A percentile compares a stretch with the other conserved stretches of the same genome.
These are phyloP conservation scores for Drosophila silvestris DNA, from an alignment of 2,888 invertebrate genomes.

Conservation along the genomic window DNA sequence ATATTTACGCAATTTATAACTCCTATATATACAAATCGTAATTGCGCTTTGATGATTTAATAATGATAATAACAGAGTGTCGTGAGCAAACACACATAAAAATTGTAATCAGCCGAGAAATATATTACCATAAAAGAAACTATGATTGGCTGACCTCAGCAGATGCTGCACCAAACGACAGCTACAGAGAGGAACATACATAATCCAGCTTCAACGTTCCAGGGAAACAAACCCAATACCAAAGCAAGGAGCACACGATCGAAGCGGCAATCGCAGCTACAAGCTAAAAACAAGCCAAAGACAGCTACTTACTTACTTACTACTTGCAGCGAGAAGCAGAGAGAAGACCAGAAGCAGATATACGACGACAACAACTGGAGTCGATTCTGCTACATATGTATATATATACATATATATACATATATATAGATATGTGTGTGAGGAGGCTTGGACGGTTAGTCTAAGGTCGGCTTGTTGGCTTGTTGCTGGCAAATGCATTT, in stretches of 20 bases:
- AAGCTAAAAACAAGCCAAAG: slow-evolving; percentile 69
- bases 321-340: slow-evolving; percentile 1
- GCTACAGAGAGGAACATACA: not conserved
- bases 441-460: slow-evolving; percentile 6
- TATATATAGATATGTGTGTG: not conserved
- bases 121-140: slow-evolving; percentile 7
- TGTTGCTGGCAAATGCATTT: slow-evolving; percentile 67
- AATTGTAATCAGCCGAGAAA: not conserved
- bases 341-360: slow-evolving; percentile 64
- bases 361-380: slow-evolving; percentile 36
- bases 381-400: slow-evolving; percentile 33
- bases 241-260: slow-evolving; percentile 15
- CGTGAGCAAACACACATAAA: not conserved
- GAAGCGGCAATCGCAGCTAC: slow-evolving; percentile 44
- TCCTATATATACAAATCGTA: not conserved
- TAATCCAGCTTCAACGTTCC: slow-evolving; percentile 10
- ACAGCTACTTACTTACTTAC: slow-evolving; percentile 49
- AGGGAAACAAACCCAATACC: slow-evolving; percentile 29
- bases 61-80: not conserved
- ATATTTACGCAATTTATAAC: not conserved
- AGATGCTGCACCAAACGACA: not conserved
- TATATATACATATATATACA: not conserved
- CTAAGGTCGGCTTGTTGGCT: slow-evolving; percentile 28
- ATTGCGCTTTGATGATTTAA: slow-evolving; percentile 1
- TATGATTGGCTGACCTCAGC: slow-evolving; percentile 11